phyloP scores from a whole-genome alignment of 2,888 invertebrate species.

The Podabrus alpinus region DNA sequence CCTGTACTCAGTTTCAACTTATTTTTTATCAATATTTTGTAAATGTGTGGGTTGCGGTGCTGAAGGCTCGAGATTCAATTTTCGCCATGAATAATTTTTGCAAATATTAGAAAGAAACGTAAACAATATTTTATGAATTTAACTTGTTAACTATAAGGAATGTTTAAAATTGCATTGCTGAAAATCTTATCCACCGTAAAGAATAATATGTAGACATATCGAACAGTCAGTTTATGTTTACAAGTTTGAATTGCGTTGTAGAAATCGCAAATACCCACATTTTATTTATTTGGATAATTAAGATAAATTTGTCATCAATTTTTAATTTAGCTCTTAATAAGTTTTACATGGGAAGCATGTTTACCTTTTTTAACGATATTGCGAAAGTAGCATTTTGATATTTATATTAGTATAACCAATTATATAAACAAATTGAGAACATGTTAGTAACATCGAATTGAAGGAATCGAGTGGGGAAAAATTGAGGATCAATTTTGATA shows the following conservation, averaged over 20 bases:
- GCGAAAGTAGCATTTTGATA: not conserved
- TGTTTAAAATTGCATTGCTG: too few species aligned
- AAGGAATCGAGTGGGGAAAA: constrained; percentile 22
- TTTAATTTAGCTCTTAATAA: not conserved
- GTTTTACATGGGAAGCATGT: not conserved
- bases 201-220: too few species aligned
- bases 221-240: not conserved
- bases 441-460: constrained; percentile 37
- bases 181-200: too few species aligned
- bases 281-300: not conserved
- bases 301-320: not conserved
- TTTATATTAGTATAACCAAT: constrained; percentile 6
- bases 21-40: not conserved
- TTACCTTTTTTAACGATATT: not conserved
- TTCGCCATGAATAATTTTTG: too few species aligned
- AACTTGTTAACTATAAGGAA: too few species aligned
- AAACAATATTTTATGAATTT: too few species aligned
- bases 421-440: constrained; percentile 38
- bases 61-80: not conserved
- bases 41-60: not conserved
- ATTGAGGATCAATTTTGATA: constrained; percentile 23
- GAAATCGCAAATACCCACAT: not conserved
- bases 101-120: not conserved
- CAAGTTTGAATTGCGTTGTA: not conserved
- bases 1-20: too few species aligned